Evolutionary conservation across 2,888 invertebrate species (phyloP).

Genomic region (Spisula solida): DNA sequence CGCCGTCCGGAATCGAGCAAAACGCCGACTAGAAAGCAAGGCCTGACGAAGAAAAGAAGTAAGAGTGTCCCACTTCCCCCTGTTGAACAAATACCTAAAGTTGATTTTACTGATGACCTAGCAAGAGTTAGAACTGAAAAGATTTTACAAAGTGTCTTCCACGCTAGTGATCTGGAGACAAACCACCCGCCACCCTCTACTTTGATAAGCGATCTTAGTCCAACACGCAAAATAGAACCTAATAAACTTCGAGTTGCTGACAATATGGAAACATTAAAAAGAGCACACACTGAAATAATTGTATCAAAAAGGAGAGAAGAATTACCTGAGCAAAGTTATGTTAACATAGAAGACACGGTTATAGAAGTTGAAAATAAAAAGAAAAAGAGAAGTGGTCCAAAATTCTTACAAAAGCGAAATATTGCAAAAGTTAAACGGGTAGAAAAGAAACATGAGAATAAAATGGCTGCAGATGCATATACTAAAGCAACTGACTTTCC

Average conservation of each 20-base stretch:
- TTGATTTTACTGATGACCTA: constrained; percentile 6
- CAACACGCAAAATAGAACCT: background rate
- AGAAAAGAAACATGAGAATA: background rate
- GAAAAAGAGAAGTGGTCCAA: background rate
- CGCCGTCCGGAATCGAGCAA: background rate
- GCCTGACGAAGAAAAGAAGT: background rate
- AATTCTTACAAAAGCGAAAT: background rate
- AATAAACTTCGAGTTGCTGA: background rate
- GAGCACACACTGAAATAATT: constrained; percentile 4
- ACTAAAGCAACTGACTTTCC: background rate
- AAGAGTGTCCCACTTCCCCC: constrained; percentile 27
- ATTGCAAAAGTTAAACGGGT: background rate
- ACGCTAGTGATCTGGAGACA: background rate
- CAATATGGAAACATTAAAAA: background rate
- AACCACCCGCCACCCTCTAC: background rate
- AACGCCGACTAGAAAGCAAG: background rate
- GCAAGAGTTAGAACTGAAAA: background rate
- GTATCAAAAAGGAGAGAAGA: background rate
- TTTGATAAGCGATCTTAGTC: background rate
- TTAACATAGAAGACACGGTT: background rate
- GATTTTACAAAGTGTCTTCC: background rate
- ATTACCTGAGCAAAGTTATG: background rate
- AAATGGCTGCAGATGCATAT: background rate
- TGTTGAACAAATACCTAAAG: background rate
- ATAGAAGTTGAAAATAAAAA: background rate